Conservation (phyloP, 2,797 vertebrate genomes). For the Naso thynnoides region DNA sequence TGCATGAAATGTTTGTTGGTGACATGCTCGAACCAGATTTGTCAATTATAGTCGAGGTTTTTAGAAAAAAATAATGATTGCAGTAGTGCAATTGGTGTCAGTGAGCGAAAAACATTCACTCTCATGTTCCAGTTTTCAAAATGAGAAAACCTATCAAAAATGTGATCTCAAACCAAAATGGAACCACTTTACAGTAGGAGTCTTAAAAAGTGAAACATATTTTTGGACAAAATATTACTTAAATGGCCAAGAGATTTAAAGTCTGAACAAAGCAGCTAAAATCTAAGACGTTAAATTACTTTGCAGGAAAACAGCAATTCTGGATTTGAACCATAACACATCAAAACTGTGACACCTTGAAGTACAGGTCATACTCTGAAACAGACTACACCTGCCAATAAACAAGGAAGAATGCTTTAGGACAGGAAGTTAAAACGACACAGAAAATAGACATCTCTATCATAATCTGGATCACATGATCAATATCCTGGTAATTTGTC, state of each 20-base stretch:
- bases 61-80: neutral
- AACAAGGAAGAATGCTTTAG: neutral
- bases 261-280: neutral
- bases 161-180: neutral
- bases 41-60: neutral
- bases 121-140: neutral
- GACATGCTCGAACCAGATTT: slow-evolving; percentile 18
- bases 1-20: slow-evolving; percentile 28
- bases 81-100: neutral
- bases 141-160: neutral
- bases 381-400: slow-evolving; percentile 2
- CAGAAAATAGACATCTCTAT: neutral
- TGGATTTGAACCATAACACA: slow-evolving; percentile 8
- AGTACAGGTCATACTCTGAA: slow-evolving; percentile 11
- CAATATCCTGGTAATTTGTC: slow-evolving; percentile 10
- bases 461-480: slow-evolving; percentile 5
- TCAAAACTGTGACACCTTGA: neutral
- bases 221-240: neutral
- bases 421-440: neutral
- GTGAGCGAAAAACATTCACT: neutral
- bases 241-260: neutral
- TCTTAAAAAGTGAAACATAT: too few species aligned
- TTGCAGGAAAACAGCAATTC: neutral
- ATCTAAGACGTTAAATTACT: neutral
- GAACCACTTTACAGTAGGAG: too few species aligned